phyloP scores from a whole-genome alignment of 2,113 vertebrate genomes.

The Petromus typicus region DNA sequence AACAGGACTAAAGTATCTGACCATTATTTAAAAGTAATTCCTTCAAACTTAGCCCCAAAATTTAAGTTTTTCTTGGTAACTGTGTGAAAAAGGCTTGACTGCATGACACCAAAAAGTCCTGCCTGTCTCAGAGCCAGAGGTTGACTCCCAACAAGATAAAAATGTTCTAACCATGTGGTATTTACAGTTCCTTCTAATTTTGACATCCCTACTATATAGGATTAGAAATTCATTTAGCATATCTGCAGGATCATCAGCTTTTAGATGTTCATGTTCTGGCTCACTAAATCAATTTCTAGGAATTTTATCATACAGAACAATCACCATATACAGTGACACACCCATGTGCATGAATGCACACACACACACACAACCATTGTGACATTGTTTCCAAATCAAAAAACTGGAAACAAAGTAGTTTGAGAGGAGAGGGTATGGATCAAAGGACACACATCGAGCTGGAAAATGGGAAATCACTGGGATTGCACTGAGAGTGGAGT shows the following conservation, averaged over 20 bases:
- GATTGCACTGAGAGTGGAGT: neutral
- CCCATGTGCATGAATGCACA: no score
- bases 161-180: neutral
- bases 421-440: neutral
- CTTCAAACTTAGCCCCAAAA: neutral
- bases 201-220: neutral
- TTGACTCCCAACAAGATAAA: neutral
- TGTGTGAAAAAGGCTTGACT: neutral
- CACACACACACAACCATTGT: no score
- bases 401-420: neutral
- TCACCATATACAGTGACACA: neutral
- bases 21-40: slow-evolving; percentile 10
- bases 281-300: neutral
- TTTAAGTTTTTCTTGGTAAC: neutral
- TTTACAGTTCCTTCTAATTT: neutral
- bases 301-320: neutral
- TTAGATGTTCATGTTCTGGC: neutral
- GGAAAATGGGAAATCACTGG: neutral
- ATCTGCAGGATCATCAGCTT: neutral
- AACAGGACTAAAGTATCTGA: neutral
- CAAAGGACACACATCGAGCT: neutral
- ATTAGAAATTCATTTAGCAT: neutral
- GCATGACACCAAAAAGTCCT: neutral
- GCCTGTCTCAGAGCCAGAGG: neutral
- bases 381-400: neutral